Evolutionary conservation across 2,113 vertebrate genomes (phyloP).

Genomic region (Caretta caretta): DNA sequence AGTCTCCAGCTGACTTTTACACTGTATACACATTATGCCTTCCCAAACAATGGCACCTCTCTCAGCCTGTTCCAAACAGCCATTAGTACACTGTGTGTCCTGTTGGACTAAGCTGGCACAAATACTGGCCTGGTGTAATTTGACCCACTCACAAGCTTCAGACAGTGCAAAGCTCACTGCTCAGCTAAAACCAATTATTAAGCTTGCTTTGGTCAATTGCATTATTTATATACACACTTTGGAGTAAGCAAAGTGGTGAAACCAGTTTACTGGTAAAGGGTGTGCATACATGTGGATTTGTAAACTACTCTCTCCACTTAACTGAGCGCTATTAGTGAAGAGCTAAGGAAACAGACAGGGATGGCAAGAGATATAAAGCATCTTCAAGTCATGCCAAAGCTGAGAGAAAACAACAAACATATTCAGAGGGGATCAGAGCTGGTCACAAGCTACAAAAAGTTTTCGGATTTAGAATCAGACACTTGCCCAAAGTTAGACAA

Average conservation of each 20-base stretch:
- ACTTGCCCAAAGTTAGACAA: background rate
- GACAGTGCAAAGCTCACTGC: background rate
- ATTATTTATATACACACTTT: background rate
- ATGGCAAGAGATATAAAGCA: background rate
- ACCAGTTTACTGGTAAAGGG: background rate
- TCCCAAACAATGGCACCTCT: constrained; percentile 57
- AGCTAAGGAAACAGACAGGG: background rate
- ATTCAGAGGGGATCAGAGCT: background rate
- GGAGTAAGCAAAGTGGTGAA: fast-evolving
- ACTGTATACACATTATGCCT: constrained; percentile 44
- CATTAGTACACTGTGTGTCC: constrained; percentile 1
- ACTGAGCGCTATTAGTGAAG: background rate
- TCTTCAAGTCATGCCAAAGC: background rate
- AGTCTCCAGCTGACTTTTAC: constrained; percentile 49
- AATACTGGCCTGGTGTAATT: background rate
- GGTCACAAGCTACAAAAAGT: background rate
- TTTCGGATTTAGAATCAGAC: too few species aligned
- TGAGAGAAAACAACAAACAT: fast-evolving
- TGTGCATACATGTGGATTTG: too few species aligned
- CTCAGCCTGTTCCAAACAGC: background rate
- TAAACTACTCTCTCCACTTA: background rate
- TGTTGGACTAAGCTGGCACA: background rate
- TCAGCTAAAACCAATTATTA: fast-evolving
- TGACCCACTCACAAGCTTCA: background rate
- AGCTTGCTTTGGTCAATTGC: fast-evolving